Evolutionary conservation across 2,113 vertebrate genomes (phyloP).

Genomic region (Sphaerodactylus townsendi): DNA sequence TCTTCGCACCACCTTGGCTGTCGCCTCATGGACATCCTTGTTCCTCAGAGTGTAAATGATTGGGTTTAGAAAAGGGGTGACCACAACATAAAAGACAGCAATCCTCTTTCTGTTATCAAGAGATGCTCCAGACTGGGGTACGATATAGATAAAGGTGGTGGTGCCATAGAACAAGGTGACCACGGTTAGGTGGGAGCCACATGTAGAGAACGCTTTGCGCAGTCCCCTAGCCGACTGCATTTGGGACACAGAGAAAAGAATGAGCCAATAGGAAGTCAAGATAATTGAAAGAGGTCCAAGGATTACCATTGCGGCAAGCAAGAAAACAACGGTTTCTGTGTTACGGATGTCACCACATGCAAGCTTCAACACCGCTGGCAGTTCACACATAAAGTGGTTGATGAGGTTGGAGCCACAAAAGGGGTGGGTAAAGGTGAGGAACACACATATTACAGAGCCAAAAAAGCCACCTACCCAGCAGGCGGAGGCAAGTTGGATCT

Average conservation of each 20-base stretch:
- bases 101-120: conserved; percentile 43
- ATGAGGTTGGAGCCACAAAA: conserved; percentile 45
- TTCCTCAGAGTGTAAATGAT: conserved; percentile 63
- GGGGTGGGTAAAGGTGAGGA: not conserved
- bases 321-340: conserved; percentile 41
- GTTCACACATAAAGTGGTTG: conserved; percentile 64
- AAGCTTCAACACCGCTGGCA: conserved; percentile 55
- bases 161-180: conserved; percentile 57
- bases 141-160: conserved; percentile 42
- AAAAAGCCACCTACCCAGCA: conserved; percentile 31
- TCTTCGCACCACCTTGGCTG: not conserved
- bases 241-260: conserved; percentile 39
- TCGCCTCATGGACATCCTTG: conserved; percentile 29
- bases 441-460: conserved; percentile 19
- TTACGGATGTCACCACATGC: conserved; percentile 39
- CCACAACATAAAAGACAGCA: conserved; percentile 55
- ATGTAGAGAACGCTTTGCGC: conserved; percentile 53
- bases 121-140: conserved; percentile 28
- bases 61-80: conserved; percentile 59
- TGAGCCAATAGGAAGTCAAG: conserved; percentile 29
- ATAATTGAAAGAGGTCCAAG: conserved; percentile 36
- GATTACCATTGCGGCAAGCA: conserved; percentile 2
- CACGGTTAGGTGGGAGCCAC: conserved; percentile 51
- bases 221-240: conserved; percentile 12
- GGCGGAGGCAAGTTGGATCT: conserved; percentile 27